phyloP scores from a whole-genome alignment of 2,113 vertebrate species.

The Stigmatopora nigra region DNA sequence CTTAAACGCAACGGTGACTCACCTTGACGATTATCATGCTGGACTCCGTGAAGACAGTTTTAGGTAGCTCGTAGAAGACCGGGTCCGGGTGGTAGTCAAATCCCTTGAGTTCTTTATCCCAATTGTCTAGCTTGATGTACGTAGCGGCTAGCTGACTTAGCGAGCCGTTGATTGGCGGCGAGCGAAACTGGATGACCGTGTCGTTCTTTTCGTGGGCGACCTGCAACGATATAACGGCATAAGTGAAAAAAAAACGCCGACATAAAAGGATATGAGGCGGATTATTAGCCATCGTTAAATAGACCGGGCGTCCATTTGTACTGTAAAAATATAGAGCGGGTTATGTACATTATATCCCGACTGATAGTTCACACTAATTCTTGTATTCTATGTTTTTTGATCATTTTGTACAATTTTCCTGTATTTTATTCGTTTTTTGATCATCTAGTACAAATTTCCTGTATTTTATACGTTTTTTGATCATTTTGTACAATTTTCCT shows the following conservation, averaged over 20 bases:
- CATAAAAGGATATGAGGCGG: constrained; percentile 6
- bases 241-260: constrained; percentile 1
- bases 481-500: too few species aligned
- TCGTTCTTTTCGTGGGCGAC: constrained; percentile 58
- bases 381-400: too few species aligned
- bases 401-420: too few species aligned
- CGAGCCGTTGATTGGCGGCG: constrained; percentile 70
- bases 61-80: constrained; percentile 62
- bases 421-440: too few species aligned
- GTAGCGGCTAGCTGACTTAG: constrained; percentile 66
- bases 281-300: constrained; percentile 8
- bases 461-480: too few species aligned
- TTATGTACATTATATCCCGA: neutral
- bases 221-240: constrained; percentile 8
- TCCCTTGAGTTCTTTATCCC: constrained; percentile 65
- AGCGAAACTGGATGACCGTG: constrained; percentile 77
- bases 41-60: constrained; percentile 59
- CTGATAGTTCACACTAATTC: neutral
- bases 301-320: neutral
- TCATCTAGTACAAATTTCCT: too few species aligned
- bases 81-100: constrained; percentile 84
- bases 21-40: constrained; percentile 68
- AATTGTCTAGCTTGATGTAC: constrained; percentile 79
- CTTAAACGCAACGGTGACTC: constrained; percentile 21
- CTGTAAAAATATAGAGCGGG: neutral